These are phyloP conservation scores for Mylabris sibirica DNA, from an alignment of 2,888 invertebrate species.

Conservation along the genomic window DNA sequence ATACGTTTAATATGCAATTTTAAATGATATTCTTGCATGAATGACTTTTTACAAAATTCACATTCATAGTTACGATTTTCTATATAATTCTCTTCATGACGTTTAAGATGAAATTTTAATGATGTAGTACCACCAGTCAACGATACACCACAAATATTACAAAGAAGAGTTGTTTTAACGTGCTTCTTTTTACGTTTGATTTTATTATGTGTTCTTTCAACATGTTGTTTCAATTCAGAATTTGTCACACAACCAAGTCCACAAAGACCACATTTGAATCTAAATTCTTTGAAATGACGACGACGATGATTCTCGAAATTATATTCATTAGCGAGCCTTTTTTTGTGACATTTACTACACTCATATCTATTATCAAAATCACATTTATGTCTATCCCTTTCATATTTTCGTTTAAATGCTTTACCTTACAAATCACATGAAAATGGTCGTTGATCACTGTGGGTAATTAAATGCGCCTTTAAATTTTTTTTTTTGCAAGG, in stretches of 20 bases:
- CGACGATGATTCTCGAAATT: background rate
- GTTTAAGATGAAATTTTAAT: background rate
- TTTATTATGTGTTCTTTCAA: background rate
- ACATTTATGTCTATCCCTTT: background rate
- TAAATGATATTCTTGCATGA: too few relatives aligned
- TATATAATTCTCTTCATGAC: too few relatives aligned
- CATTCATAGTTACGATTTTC: too few relatives aligned
- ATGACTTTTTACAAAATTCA: too few relatives aligned
- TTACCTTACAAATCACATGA: background rate
- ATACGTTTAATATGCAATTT: too few relatives aligned
- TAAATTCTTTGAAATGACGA: background rate
- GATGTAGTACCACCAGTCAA: conserved; percentile 4
- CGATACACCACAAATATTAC: too few relatives aligned
- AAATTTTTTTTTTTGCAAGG: background rate
- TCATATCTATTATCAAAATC: background rate
- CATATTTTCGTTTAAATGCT: background rate
- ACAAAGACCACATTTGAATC: background rate
- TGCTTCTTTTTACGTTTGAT: too few relatives aligned
- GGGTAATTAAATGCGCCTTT: background rate
- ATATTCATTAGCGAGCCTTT: background rate
- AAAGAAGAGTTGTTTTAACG: too few relatives aligned
- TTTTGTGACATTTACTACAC: background rate
- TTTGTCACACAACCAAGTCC: background rate
- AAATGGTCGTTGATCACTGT: background rate
- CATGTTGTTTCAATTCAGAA: background rate